phyloP scores from a whole-genome alignment of 2,797 vertebrate genomes.

The Hoplostethus mediterraneus region DNA sequence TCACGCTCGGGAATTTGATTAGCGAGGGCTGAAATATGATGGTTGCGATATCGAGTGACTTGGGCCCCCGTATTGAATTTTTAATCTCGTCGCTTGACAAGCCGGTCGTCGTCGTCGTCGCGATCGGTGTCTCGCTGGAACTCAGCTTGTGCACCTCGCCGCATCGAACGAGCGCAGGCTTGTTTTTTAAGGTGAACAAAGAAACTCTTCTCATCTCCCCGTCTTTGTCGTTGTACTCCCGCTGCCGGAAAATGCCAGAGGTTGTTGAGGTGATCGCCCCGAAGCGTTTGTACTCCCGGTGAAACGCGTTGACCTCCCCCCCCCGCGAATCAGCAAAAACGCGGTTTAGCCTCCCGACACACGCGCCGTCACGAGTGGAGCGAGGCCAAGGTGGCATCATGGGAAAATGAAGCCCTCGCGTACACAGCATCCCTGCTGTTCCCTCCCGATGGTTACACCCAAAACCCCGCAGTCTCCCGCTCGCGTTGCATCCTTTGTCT shows the following conservation, averaged over 20 bases:
- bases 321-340: slow-evolving; percentile 19
- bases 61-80: slow-evolving; percentile 62
- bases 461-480: background rate
- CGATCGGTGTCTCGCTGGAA: slow-evolving; percentile 17
- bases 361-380: slow-evolving; percentile 10
- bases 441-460: background rate
- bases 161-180: slow-evolving; percentile 6
- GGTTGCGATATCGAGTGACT: slow-evolving; percentile 62
- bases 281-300: slow-evolving; percentile 8
- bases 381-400: slow-evolving; percentile 25
- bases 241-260: slow-evolving; percentile 20
- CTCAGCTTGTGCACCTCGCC: background rate
- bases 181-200: slow-evolving; percentile 17
- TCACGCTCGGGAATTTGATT: slow-evolving; percentile 72
- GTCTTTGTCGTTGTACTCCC: background rate
- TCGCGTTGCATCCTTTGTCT: background rate
- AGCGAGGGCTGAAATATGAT: slow-evolving; percentile 63
- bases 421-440: background rate
- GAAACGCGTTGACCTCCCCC: slow-evolving; percentile 50
- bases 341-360: slow-evolving; percentile 48
- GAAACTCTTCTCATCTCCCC: background rate
- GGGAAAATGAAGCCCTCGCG: slow-evolving; percentile 39
- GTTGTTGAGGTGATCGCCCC: slow-evolving; percentile 12
- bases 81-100: slow-evolving; percentile 48
- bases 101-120: slow-evolving; percentile 42